Conservation (phyloP, 2,113 vertebrate species). For the Peromyscus californicus region DNA sequence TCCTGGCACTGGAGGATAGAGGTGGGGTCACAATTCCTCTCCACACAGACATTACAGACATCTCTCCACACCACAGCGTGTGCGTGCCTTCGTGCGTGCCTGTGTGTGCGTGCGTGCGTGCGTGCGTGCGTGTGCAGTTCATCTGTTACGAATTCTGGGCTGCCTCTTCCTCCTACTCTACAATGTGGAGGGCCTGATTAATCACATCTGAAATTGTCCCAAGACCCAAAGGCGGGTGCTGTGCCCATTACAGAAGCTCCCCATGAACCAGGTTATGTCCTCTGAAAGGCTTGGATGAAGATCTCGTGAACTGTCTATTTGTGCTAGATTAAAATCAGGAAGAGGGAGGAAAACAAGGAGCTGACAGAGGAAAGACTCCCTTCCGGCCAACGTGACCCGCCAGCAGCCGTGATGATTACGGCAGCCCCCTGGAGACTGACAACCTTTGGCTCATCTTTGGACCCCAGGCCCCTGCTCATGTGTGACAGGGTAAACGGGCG, state of each 20-base stretch:
- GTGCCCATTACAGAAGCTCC: background rate
- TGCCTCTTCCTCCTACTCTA: background rate
- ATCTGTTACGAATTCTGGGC: accelerated
- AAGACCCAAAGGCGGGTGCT: background rate
- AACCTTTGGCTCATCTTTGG: background rate
- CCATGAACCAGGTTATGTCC: background rate
- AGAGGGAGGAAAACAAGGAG: background rate
- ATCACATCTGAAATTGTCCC: background rate
- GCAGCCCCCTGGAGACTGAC: accelerated
- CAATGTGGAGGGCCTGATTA: too few species aligned
- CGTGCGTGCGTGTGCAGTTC: too few species aligned
- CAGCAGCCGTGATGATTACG: background rate
- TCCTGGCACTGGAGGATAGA: background rate
- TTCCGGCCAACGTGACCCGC: accelerated
- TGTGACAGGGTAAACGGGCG: background rate
- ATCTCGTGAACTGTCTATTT: background rate
- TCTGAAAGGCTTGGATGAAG: background rate
- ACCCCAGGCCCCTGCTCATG: background rate
- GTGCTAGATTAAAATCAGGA: background rate
- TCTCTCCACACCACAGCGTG: background rate
- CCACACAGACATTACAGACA: background rate
- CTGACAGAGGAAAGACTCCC: background rate
- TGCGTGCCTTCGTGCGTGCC: too few species aligned
- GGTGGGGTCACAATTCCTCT: background rate
- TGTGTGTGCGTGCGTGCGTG: too few species aligned